Evolutionary conservation across 2,888 invertebrate genomes (phyloP).

Genomic region (Drosophila emarginata): DNA sequence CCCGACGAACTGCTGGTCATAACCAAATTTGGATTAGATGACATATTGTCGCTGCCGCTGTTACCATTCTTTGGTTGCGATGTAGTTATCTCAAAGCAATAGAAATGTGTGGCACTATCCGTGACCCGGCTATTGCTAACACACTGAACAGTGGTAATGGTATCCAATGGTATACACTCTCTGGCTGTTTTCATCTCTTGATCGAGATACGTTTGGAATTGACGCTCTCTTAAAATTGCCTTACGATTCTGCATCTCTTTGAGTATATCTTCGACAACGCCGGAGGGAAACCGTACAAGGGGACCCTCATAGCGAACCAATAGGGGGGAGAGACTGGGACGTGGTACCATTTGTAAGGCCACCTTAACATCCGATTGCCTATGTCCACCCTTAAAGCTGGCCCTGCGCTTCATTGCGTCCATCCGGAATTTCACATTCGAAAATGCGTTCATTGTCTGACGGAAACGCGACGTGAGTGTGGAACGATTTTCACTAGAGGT

Average conservation of each 20-base stretch:
- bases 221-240: slow-evolving; percentile 88
- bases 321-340: slow-evolving; percentile 79
- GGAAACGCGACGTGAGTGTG: slow-evolving; percentile 70
- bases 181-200: slow-evolving; percentile 87
- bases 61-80: slow-evolving; percentile 78
- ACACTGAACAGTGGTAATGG: slow-evolving; percentile 82
- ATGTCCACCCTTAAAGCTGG: slow-evolving; percentile 76
- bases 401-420: slow-evolving; percentile 80
- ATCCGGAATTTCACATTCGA: slow-evolving; percentile 80
- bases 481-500: slow-evolving; percentile 1
- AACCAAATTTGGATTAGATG: slow-evolving; percentile 81
- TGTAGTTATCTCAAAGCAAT: slow-evolving; percentile 82
- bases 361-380: slow-evolving; percentile 76
- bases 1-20: slow-evolving; percentile 79
- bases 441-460: slow-evolving; percentile 76
- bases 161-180: slow-evolving; percentile 88
- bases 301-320: slow-evolving; percentile 81
- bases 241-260: slow-evolving; percentile 90
- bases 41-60: slow-evolving; percentile 48
- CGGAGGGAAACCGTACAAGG: slow-evolving; percentile 82
- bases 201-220: slow-evolving; percentile 89
- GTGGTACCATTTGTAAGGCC: slow-evolving; percentile 81
- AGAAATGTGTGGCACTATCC: slow-evolving; percentile 81
- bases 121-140: slow-evolving; percentile 83
- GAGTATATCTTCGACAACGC: slow-evolving; percentile 88